A percentile compares a stretch with the other conserved stretches of the same genome.
These are phyloP conservation scores for Sycophila texana DNA, from an alignment of 2,888 invertebrate species.

Conservation along the genomic window DNA sequence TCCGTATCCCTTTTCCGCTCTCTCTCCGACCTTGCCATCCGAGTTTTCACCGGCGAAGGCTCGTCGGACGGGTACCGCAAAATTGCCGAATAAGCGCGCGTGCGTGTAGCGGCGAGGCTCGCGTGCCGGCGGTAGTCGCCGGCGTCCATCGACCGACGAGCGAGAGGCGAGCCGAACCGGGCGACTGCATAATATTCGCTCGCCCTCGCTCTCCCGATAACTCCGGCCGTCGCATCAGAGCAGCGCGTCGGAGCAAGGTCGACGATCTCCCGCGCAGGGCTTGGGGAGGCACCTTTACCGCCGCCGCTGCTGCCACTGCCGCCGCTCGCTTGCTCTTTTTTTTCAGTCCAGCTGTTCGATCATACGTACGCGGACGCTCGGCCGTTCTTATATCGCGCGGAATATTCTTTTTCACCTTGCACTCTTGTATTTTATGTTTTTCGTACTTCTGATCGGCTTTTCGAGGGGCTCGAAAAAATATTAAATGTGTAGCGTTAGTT, in stretches of 20 bases:
- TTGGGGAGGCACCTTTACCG: not conserved
- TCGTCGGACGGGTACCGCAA: not conserved
- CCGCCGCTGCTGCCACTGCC: not conserved
- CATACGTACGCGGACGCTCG: not conserved
- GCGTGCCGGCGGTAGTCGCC: conserved; percentile 23
- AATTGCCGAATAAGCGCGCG: conserved; percentile 35
- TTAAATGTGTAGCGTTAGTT: too few relatives aligned
- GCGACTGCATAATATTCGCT: conserved; percentile 52
- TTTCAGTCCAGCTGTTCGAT: conserved; percentile 10
- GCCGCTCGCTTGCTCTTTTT: conserved; percentile 10
- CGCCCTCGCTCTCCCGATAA: conserved; percentile 33
- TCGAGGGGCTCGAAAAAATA: too few relatives aligned
- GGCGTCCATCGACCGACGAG: conserved; percentile 26
- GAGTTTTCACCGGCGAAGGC: too few relatives aligned
- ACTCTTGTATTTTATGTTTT: too few relatives aligned
- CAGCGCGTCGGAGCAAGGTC: conserved; percentile 42
- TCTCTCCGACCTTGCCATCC: not conserved
- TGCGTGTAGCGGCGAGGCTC: conserved; percentile 11
- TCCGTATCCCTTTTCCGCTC: not conserved
- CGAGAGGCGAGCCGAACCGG: conserved; percentile 14
- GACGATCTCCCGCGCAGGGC: conserved; percentile 44
- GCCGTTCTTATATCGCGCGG: not conserved
- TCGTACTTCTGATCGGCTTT: too few relatives aligned
- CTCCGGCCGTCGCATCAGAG: conserved; percentile 41
- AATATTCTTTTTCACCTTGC: not conserved